Evolutionary conservation across 2,888 invertebrate species (phyloP).

Genomic region (Ennomos fuscantarius): DNA sequence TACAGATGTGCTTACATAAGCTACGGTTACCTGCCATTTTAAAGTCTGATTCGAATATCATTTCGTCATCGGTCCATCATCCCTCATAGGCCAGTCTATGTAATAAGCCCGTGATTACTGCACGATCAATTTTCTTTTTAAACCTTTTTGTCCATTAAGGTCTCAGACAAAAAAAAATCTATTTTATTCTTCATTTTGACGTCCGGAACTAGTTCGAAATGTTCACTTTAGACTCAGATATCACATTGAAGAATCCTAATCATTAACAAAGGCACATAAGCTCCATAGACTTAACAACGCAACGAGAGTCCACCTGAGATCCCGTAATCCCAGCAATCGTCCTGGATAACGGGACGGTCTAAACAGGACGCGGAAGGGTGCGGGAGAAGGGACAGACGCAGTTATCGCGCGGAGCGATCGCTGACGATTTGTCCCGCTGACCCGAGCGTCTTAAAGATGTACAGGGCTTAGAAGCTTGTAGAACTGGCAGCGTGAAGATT

Average conservation of each 20-base stretch:
- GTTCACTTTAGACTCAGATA: no score
- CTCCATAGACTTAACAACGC: conserved; percentile 19
- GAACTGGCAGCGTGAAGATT: conserved; percentile 9
- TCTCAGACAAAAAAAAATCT: no score
- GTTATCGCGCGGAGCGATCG: conserved; percentile 39
- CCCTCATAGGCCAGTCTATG: no score
- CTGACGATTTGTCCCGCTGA: conserved; percentile 37
- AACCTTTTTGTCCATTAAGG: no score
- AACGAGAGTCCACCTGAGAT: conserved; percentile 28
- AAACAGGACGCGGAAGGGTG: conserved; percentile 31
- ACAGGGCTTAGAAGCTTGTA: conserved; percentile 25
- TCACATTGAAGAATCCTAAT: conserved; percentile 1
- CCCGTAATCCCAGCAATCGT: conserved; percentile 31
- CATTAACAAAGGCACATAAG: conserved; percentile 16
- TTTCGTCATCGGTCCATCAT: no score
- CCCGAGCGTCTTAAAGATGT: conserved; percentile 14
- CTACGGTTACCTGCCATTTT: no score
- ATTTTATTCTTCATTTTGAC: no score
- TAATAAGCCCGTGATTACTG: no score
- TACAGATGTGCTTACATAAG: no score
- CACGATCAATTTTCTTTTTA: no score
- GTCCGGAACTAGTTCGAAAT: no score
- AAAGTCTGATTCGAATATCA: no score
- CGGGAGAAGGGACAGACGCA: conserved; percentile 30
- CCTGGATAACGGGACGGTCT: conserved; percentile 21